These are phyloP conservation scores for Biston stratarius DNA, from an alignment of 2,888 invertebrate species.

Conservation along the genomic window DNA sequence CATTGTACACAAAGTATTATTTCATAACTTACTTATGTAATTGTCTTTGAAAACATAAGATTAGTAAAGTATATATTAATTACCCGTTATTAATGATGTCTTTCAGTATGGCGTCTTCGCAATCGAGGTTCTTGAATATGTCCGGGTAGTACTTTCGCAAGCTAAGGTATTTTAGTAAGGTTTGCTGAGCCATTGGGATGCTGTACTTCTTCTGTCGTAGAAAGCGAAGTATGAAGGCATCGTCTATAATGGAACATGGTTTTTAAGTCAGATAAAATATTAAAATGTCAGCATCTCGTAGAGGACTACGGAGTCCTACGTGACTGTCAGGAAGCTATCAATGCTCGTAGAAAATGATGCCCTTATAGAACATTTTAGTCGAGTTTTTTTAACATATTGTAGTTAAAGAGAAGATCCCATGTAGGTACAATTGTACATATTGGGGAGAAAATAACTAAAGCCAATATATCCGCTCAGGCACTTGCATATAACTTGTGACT, in stretches of 20 bases:
- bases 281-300: too few relatives aligned
- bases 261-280: not conserved
- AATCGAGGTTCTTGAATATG: slow-evolving; percentile 88
- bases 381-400: too few relatives aligned
- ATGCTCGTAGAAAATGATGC: too few relatives aligned
- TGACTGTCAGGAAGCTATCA: not conserved
- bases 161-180: slow-evolving; percentile 91
- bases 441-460: too few relatives aligned
- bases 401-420: too few relatives aligned
- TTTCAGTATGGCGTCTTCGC: slow-evolving; percentile 86
- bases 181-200: slow-evolving; percentile 92
- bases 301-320: too few relatives aligned
- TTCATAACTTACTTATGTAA: not conserved
- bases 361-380: too few relatives aligned
- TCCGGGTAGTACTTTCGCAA: slow-evolving; percentile 89
- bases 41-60: not conserved
- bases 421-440: too few relatives aligned
- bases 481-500: too few relatives aligned
- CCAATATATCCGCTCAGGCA: too few relatives aligned
- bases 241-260: slow-evolving; percentile 81
- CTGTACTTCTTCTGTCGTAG: slow-evolving; percentile 92
- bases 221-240: slow-evolving; percentile 90
- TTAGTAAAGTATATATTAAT: slow-evolving; percentile 44
- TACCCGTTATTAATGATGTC: slow-evolving; percentile 90
- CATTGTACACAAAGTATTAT: not conserved